These are phyloP conservation scores for Hirundichthys speculiger DNA, from an alignment of 2,113 vertebrate genomes.

Conservation along the genomic window DNA sequence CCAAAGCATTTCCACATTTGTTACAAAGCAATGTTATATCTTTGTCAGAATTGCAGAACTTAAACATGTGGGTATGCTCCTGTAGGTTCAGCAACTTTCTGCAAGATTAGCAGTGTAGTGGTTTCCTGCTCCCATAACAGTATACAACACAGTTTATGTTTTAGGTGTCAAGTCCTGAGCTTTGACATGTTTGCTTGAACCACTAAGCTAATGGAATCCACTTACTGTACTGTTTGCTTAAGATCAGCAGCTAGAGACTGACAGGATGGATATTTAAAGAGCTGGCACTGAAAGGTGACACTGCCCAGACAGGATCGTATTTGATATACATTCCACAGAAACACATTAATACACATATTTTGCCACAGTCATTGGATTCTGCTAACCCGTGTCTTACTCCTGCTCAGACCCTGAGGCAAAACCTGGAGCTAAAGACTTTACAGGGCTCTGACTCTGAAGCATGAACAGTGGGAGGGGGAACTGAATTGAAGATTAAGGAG, in stretches of 20 bases:
- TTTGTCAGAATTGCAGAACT: too few relatives aligned
- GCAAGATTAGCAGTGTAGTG: slow-evolving; percentile 3
- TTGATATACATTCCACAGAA: slow-evolving; percentile 17
- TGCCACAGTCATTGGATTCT: slow-evolving; percentile 43
- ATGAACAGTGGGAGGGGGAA: slow-evolving; percentile 23
- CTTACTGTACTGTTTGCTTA: slow-evolving; percentile 14
- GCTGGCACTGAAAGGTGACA: not conserved
- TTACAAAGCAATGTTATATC: too few relatives aligned
- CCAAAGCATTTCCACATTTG: too few relatives aligned
- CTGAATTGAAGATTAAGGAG: slow-evolving; percentile 39
- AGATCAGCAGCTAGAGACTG: slow-evolving; percentile 8
- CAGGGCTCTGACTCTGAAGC: slow-evolving; percentile 53
- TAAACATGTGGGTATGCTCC: too few relatives aligned
- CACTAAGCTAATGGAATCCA: slow-evolving; percentile 28
- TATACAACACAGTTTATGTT: slow-evolving; percentile 6
- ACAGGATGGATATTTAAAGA: slow-evolving; percentile 21
- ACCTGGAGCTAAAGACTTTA: slow-evolving; percentile 63
- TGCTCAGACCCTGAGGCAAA: slow-evolving; percentile 60
- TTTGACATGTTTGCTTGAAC: slow-evolving; percentile 9
- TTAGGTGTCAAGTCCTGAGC: slow-evolving; percentile 1
- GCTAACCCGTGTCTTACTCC: slow-evolving; percentile 22
- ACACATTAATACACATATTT: slow-evolving; percentile 51
- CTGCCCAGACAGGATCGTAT: not conserved
- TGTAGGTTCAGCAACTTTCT: not conserved
- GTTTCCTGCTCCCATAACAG: not conserved